Evolutionary conservation across 2,797 vertebrate species (phyloP).

Genomic region (Pseudochromis fuscus): DNA sequence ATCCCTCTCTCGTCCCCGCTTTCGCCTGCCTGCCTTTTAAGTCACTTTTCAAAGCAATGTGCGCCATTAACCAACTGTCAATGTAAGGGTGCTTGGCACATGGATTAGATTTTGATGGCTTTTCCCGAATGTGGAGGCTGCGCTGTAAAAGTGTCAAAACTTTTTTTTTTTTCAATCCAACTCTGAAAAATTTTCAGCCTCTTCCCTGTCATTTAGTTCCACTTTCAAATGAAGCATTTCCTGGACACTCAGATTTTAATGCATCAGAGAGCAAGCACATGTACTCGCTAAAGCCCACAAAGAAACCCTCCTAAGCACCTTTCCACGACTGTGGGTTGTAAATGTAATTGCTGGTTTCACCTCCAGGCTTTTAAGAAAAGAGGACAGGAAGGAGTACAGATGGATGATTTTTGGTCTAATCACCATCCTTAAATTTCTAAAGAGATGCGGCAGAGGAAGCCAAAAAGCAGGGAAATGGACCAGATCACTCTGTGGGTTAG

Average conservation of each 20-base stretch:
- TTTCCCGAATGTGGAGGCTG: conserved; percentile 37
- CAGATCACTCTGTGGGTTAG: conserved; percentile 15
- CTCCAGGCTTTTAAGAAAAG: conserved; percentile 69
- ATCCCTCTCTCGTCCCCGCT: conserved; percentile 7
- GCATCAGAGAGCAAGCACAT: conserved; percentile 44
- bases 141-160: conserved; percentile 39
- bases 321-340: conserved; percentile 66
- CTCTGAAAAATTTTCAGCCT: conserved; percentile 42
- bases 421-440: conserved; percentile 65
- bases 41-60: conserved; percentile 64
- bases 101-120: conserved; percentile 63
- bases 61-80: conserved; percentile 69
- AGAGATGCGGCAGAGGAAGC: conserved; percentile 49
- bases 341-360: conserved; percentile 79
- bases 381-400: conserved; percentile 61
- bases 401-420: conserved; percentile 72
- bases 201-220: conserved; percentile 67
- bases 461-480: conserved; percentile 46
- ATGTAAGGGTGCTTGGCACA: conserved; percentile 37
- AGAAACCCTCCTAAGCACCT: conserved; percentile 68
- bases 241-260: conserved; percentile 62
- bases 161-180: conserved; percentile 49
- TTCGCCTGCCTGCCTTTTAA: conserved; percentile 56
- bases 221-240: conserved; percentile 67
- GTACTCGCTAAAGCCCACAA: conserved; percentile 59